A percentile compares a stretch with the other conserved stretches of the same genome.
phyloP scores from a whole-genome alignment of 2,113 vertebrate species.

The human region DNA sequence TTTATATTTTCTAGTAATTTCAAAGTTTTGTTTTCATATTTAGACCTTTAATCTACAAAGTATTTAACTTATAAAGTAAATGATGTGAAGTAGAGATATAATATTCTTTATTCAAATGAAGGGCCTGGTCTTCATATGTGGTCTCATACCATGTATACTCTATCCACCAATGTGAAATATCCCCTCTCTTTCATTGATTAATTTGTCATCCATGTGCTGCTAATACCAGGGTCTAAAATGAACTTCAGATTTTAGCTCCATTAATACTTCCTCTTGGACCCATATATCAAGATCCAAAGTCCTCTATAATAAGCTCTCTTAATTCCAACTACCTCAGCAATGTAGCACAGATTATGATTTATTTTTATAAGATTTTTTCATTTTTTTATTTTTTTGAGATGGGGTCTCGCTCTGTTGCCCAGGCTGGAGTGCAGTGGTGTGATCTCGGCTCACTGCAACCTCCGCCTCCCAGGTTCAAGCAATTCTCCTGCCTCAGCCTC shows the following conservation, averaged over 20 bases:
- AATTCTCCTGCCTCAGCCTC: too few relatives aligned
- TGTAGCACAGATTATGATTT: neutral
- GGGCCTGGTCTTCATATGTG: neutral
- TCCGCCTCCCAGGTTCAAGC: too few relatives aligned
- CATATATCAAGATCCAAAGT: neutral
- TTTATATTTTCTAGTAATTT: neutral
- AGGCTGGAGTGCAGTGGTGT: too few relatives aligned
- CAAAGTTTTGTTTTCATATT: neutral
- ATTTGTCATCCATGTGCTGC: neutral
- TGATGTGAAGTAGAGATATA: neutral
- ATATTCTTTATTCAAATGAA: neutral
- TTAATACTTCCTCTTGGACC: neutral
- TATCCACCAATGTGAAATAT: neutral
- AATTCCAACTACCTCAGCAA: neutral
- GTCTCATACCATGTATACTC: neutral
- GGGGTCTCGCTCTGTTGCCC: too few relatives aligned
- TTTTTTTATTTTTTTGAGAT: neutral
- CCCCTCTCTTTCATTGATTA: neutral
- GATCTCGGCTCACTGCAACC: too few relatives aligned
- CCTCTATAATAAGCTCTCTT: neutral
- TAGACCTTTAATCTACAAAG: neutral
- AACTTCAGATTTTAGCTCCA: neutral
- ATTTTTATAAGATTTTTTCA: neutral
- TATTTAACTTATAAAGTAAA: neutral
- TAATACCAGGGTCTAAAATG: neutral